Evolutionary conservation across 2,113 vertebrate species (phyloP), one percentile per base, ranked within the genome.

Genomic region (Hippocampus comes): DNA sequence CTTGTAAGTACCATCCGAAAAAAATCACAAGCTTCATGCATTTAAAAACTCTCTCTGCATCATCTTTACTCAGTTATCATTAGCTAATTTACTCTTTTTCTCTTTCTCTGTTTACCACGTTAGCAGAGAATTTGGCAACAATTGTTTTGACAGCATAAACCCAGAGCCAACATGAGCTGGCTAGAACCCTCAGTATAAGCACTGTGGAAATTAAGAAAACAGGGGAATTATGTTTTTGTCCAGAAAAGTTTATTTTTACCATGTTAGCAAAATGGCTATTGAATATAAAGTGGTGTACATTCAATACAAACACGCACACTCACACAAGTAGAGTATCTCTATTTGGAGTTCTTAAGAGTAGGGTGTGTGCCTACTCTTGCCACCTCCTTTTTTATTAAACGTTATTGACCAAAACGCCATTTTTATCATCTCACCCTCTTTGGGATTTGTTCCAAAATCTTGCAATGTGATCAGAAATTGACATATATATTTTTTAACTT

Each of bases 401-500:
- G n/a, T 63, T 25, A 65, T 63, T 15, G 23, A 11, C 10, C 27
- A 43, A 73, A 69, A 57, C 12, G 21, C 21, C 20, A 20, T 21
- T 20, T 63, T 43, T 25, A 43, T 43, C 21, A 23, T 14, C 18
- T 41, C 5, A 14, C 43, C 43, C 14, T 7, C 3, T 43, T 14
- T 4, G 12, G 12, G n/a, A 3, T 46, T 67, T 15, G 1, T 14
- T 65, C 5, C 21, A 41, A 70, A n/a, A 74, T 55, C 10, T 41
- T 46, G n/a, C 21, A 41, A 18, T 38, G 15, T 55, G 0, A 53
- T 66, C 18, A 41, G 30, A 56, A 15, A 74, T 64, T 75, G 0
- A 63, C 18, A 70, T 73, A 21, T 75, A 14, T 73, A 1, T 57
- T 60, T 63, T 42, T 64, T 82, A 15, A 2, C 25, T 79, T 56